Evolutionary conservation across 1,140 invertebrate species (phyloP), one percentile per base, ranked within the genome.

Genomic region (Eumaeus atala): DNA sequence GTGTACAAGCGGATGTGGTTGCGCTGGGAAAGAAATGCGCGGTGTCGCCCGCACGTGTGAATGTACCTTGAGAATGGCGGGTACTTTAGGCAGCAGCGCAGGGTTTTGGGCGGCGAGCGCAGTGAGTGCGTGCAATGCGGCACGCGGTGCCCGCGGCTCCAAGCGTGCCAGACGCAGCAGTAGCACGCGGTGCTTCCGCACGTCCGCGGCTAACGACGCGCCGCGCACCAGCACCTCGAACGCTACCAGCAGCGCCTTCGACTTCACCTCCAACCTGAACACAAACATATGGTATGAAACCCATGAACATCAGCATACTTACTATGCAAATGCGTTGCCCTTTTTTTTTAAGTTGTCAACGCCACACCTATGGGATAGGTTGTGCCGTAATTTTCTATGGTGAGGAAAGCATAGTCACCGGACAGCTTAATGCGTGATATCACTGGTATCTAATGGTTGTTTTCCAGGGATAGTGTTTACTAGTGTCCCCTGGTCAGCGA

Each of bases 81-180:
- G 92, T 60, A 97, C 95, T 83, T 97, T 97, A 1, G 92, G 89
- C 88, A 99, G 90, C 40, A 99, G 90, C 10, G 87, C 75, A 44
- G 93, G 92, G 62, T 94, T 92, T 40, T 96, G 84, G 55, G 94
- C 94, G 54, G 99, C 93, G 9, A 98, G 91, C 77, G 98, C 96
- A 75, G 99, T 98, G 68, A 99, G 92, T 48, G 97, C 98, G 63
- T 97, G 95, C 61, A 99, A 91, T 56, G 99, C 89, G 88, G 98
- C 97, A 64, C 97, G 96, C 80, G 99, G 98, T 1, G 97, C 97
- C 77, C 96, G 97, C 12, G 91, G 88, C 76, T 97, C 96, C 51
- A 94, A 93, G 70, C 94, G 91, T 55, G 96, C 96, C 79, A 98
- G 98, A 77, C 96, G 93, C 62, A 96, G 77, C 62, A 96, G 77